Percentiles rank a stretch among this genome's conserved stretches.
Conservation (phyloP, 1,140 invertebrate species). For the Achatina immaculata region DNA sequence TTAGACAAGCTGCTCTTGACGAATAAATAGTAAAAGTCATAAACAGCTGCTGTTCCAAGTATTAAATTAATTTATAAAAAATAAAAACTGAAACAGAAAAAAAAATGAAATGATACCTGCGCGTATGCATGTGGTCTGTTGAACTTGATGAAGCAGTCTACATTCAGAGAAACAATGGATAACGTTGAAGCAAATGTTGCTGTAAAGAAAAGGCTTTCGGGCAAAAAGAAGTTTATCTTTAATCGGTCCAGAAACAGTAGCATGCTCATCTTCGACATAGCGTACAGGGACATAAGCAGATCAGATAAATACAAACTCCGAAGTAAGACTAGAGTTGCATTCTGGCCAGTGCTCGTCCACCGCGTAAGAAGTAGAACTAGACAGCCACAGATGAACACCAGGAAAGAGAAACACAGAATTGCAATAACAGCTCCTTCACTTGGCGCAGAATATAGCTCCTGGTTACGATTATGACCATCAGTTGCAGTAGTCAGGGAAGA, state of each 20-base stretch:
- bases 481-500: background rate
- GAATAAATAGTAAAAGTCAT: too few relatives aligned
- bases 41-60: too few relatives aligned
- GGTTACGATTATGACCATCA: background rate
- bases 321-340: constrained; percentile 58
- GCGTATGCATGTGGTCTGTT: constrained; percentile 46
- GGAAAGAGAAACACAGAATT: constrained; percentile 39
- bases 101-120: constrained; percentile 8
- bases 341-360: constrained; percentile 53
- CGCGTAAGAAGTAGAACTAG: constrained; percentile 52
- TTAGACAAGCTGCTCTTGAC: too few relatives aligned
- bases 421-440: constrained; percentile 8
- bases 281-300: constrained; percentile 54
- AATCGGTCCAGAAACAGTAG: constrained; percentile 45
- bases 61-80: too few relatives aligned
- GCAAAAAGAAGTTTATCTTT: constrained; percentile 60
- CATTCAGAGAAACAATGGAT: constrained; percentile 54
- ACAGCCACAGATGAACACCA: constrained; percentile 43
- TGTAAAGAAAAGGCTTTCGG: constrained; percentile 63
- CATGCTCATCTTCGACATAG: constrained; percentile 55
- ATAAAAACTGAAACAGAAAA: too few relatives aligned
- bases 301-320: constrained; percentile 59
- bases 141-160: constrained; percentile 56
- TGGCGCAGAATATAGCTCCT: background rate
- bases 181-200: constrained; percentile 49